A percentile compares a stretch with the other conserved stretches of the same genome.
phyloP scores from a whole-genome alignment of 1,140 invertebrate genomes.

The Bombus confusus region DNA sequence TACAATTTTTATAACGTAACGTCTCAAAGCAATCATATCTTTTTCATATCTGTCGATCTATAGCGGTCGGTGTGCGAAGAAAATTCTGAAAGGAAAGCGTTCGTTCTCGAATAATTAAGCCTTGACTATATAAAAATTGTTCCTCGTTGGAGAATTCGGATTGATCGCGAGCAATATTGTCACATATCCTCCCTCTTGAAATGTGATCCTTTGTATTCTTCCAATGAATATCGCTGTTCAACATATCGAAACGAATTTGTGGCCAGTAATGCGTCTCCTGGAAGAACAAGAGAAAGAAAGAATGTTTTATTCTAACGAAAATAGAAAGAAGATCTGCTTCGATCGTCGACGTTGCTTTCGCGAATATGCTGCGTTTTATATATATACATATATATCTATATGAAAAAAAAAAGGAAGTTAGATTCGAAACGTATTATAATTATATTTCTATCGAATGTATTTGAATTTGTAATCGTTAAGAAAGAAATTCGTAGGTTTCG shows the following conservation, averaged over 20 bases:
- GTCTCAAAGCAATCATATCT: conserved; percentile 26
- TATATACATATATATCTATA: not conserved
- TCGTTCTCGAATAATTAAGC: conserved; percentile 26
- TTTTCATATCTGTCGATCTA: conserved; percentile 47
- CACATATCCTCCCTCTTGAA: conserved; percentile 59
- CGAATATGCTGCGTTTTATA: not conserved
- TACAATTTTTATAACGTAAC: conserved; percentile 50
- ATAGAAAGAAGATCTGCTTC: not conserved
- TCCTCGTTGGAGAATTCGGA: conserved; percentile 48
- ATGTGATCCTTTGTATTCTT: conserved; percentile 59
- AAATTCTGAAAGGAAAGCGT: not conserved
- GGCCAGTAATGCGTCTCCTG: conserved; percentile 37
- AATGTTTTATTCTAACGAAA: not conserved
- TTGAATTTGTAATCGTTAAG: conserved; percentile 19
- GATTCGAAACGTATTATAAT: conserved; percentile 17
- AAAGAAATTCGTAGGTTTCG: not conserved
- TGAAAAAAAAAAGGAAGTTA: not conserved
- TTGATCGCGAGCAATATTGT: conserved; percentile 58
- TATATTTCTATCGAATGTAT: conserved; percentile 20
- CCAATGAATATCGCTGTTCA: conserved; percentile 46
- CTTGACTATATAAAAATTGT: conserved; percentile 21
- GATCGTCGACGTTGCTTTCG: conserved; percentile 16
- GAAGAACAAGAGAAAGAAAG: not conserved
- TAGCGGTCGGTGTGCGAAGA: conserved; percentile 30
- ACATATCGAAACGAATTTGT: conserved; percentile 60